Percentiles rank a stretch among this genome's conserved stretches.
These are phyloP conservation scores for Sarcophaga variegata DNA, from an alignment of 2,888 invertebrate species.

Conservation along the genomic window DNA sequence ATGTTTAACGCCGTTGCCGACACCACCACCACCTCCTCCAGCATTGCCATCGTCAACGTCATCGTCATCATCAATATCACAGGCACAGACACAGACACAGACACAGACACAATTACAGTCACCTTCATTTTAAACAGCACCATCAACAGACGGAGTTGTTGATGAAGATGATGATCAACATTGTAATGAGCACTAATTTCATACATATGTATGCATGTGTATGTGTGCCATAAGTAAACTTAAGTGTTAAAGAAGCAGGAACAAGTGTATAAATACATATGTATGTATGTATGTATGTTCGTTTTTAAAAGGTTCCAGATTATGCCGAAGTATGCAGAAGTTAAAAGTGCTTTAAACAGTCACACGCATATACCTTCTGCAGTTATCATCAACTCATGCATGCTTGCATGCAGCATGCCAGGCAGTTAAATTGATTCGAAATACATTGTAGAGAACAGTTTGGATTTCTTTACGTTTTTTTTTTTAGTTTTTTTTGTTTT, in stretches of 20 bases:
- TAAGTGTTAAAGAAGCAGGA: not conserved
- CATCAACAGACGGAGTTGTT: not conserved
- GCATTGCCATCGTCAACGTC: not conserved
- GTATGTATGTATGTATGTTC: not conserved
- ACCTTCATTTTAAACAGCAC: too few species aligned
- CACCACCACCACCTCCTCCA: too few species aligned
- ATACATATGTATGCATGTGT: not conserved
- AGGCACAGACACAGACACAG: too few species aligned
- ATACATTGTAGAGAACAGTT: not conserved
- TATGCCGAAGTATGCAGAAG: not conserved
- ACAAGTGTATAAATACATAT: slow-evolving; percentile 2
- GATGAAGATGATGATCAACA: slow-evolving; percentile 4
- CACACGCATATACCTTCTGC: not conserved
- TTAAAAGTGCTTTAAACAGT: slow-evolving; percentile 4
- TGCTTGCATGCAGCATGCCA: not conserved
- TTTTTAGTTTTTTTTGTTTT: too few species aligned
- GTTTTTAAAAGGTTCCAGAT: not conserved
- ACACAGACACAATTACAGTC: too few species aligned
- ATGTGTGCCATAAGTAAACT: not conserved
- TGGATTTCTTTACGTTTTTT: too few species aligned
- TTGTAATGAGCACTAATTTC: not conserved
- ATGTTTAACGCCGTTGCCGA: too few species aligned
- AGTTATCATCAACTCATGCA: not conserved
- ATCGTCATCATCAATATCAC: slow-evolving; percentile 21
- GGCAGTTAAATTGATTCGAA: not conserved